Percentiles rank a stretch among this genome's conserved stretches.
phyloP scores from a whole-genome alignment of 1,140 invertebrate genomes.

The Dryas iulia region DNA sequence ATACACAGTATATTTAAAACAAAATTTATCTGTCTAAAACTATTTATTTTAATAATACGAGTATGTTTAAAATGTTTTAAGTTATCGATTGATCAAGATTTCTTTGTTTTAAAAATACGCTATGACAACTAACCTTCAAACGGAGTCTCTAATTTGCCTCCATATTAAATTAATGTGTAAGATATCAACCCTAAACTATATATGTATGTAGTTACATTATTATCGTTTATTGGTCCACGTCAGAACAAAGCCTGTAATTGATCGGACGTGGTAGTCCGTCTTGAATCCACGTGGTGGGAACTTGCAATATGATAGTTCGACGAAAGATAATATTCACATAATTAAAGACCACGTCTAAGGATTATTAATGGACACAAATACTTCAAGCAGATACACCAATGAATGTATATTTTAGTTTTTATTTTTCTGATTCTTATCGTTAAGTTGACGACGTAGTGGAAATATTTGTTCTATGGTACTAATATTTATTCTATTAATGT shows the following conservation, averaged over 20 bases:
- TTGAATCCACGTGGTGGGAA: conserved; percentile 44
- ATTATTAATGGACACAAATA: background rate
- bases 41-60: no score
- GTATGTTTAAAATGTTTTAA: no score
- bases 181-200: background rate
- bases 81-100: no score
- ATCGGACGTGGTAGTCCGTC: conserved; percentile 36
- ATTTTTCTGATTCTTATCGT: conserved; percentile 13
- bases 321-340: conserved; percentile 36
- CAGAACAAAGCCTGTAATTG: conserved; percentile 41
- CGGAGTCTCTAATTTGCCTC: background rate
- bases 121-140: background rate
- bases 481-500: no score
- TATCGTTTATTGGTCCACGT: conserved; percentile 49
- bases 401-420: conserved; percentile 5
- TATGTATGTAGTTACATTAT: background rate
- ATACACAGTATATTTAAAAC: background rate
- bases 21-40: background rate
- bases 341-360: conserved; percentile 7
- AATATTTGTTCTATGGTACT: background rate
- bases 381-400: background rate
- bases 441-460: background rate
- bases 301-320: conserved; percentile 35
- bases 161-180: background rate
- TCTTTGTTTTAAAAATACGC: background rate